Evolutionary conservation across 2,113 vertebrate genomes (phyloP).

Genomic region (Caranx ignobilis): DNA sequence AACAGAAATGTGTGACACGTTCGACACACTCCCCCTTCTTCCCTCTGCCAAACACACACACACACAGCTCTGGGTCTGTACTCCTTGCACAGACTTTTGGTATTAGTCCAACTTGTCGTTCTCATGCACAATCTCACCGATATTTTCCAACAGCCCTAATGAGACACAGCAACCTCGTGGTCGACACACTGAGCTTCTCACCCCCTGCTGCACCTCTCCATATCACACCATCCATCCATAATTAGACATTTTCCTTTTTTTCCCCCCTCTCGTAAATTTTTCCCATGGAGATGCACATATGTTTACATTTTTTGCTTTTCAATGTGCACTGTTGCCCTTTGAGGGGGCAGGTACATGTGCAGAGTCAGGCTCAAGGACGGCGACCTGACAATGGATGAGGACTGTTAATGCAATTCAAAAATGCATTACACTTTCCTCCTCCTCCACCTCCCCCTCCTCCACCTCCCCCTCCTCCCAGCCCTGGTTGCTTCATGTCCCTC

Average conservation of each 20-base stretch:
- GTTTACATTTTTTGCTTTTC: background rate
- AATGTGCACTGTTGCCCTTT: background rate
- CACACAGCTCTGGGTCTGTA: background rate
- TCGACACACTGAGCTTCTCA: conserved; percentile 11
- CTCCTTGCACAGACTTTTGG: background rate
- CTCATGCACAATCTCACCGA: conserved; percentile 9
- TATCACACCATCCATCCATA: background rate
- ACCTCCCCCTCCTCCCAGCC: too few species aligned
- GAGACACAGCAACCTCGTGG: conserved; percentile 19
- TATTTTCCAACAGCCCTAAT: conserved; percentile 9
- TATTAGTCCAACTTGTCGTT: background rate
- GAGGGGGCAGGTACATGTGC: background rate
- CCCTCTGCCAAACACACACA: background rate
- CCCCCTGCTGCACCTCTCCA: conserved; percentile 6
- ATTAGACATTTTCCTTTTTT: background rate
- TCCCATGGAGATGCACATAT: background rate
- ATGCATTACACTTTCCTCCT: background rate
- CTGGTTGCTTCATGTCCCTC: background rate
- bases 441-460: too few species aligned
- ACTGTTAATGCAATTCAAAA: background rate
- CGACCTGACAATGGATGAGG: background rate
- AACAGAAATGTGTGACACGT: conserved; percentile 36
- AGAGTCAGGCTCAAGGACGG: conserved; percentile 44
- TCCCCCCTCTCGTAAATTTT: too few species aligned
- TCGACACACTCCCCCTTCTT: background rate